phyloP scores from a whole-genome alignment of 2,888 invertebrate genomes.

The Azorinus chamasolen region DNA sequence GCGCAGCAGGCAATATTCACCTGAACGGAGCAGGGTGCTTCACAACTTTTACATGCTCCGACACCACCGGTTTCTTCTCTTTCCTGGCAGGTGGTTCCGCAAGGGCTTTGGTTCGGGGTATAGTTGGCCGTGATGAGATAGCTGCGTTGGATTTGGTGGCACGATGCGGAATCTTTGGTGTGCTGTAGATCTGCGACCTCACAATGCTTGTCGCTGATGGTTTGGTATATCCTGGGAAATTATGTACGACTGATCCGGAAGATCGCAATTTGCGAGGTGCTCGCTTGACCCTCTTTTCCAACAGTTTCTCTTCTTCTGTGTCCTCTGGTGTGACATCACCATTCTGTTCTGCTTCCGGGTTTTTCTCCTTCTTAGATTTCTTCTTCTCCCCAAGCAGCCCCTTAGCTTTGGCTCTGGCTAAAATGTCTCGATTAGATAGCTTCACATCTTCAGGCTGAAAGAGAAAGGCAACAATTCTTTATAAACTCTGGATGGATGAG shows the following conservation, averaged over 20 bases:
- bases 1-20: constrained; percentile 67
- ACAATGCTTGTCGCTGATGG: constrained; percentile 55
- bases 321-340: constrained; percentile 47
- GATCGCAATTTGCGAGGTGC: constrained; percentile 63
- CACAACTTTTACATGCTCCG: constrained; percentile 78
- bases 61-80: constrained; percentile 54
- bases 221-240: constrained; percentile 50
- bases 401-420: constrained; percentile 79
- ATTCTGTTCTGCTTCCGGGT: constrained; percentile 31
- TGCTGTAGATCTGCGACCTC: constrained; percentile 51
- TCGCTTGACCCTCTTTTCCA: constrained; percentile 65
- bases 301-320: constrained; percentile 58
- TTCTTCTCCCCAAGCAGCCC: constrained; percentile 74
- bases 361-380: constrained; percentile 50
- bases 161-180: constrained; percentile 27
- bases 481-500: no score
- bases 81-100: constrained; percentile 46
- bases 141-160: constrained; percentile 61
- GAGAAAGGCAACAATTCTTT: no score
- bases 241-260: constrained; percentile 47
- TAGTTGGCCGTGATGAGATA: constrained; percentile 51
- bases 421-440: constrained; percentile 79
- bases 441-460: constrained; percentile 81
- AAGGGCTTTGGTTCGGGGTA: constrained; percentile 46
- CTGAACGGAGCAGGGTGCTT: constrained; percentile 82